Base-by-base conservation (phyloP, 2,888 invertebrate species). In the Parthenolecanium corni region DNA sequence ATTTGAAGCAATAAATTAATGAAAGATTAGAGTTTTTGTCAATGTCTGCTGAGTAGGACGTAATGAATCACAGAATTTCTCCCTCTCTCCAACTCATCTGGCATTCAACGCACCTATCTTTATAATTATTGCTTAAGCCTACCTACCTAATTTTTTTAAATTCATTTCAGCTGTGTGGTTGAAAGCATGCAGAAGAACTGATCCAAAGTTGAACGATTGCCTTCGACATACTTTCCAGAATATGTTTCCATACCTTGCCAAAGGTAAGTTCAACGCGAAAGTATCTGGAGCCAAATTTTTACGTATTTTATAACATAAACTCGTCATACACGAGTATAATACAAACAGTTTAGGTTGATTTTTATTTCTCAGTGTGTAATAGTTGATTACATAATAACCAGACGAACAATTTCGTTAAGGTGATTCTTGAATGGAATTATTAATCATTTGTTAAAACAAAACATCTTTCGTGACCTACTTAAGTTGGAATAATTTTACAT, bases 101-200 rank as follows among this genome's bases (percentile, higher is more conserved):
- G n/a, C n/a, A n/a, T n/a, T n/a, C n/a, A n/a, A n/a, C n/a, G n/a
- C n/a, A n/a, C n/a, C n/a, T n/a, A n/a, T n/a, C n/a, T n/a, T n/a
- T n/a, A n/a, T n/a, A n/a, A n/a, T n/a, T n/a, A n/a, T n/a, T n/a
- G n/a, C n/a, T n/a, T n/a, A n/a, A n/a, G n/a, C n/a, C n/a, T n/a
- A n/a, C n/a, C n/a, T n/a, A n/a, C n/a, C n/a, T n/a, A n/a, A n/a
- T n/a, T n/a, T n/a, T n/a, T n/a, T n/a, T n/a, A n/a, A n/a, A n/a
- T n/a, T n/a, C n/a, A n/a, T 76, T 75, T 56, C 69, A 81, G 81
- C 80, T 25, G 68, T 72, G 3, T 80, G 80, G 79, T 68, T 81
- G 62, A 73, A 73, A 67, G 73, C 74, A 11, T 81, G 81, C 68
- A 73, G 73, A 47, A 74, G 77, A 58, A 71, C 72, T 49, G 78